Conservation (phyloP, 1,140 invertebrate genomes). For the Chrysoperla carnea region DNA sequence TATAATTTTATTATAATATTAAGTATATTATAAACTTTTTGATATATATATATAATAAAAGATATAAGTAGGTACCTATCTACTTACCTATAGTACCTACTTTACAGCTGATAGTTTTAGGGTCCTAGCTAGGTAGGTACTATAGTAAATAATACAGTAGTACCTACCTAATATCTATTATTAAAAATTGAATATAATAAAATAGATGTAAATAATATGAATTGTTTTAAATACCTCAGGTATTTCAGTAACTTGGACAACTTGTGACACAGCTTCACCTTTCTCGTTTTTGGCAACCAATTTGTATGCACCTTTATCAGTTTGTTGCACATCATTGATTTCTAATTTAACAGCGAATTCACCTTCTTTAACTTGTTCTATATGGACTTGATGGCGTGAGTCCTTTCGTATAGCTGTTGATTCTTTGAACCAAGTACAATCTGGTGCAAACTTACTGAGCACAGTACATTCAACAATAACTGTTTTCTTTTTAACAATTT, state of each 20-base stretch:
- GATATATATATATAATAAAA: too few species aligned
- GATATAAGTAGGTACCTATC: too few species aligned
- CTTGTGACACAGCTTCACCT: constrained; percentile 79
- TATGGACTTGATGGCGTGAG: constrained; percentile 49
- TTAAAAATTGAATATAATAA: background rate
- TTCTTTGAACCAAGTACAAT: constrained; percentile 83
- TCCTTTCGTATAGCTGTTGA: constrained; percentile 56
- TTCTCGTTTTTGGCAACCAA: constrained; percentile 84
- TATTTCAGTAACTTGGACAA: constrained; percentile 69
- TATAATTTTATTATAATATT: too few species aligned
- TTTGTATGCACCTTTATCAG: constrained; percentile 79
- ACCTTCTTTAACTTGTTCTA: constrained; percentile 63
- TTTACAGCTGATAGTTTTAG: too few species aligned
- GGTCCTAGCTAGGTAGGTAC: too few species aligned
- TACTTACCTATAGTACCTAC: too few species aligned
- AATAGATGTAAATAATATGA: background rate
- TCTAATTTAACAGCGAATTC: constrained; percentile 78
- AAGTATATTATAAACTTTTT: too few species aligned
- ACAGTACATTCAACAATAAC: constrained; percentile 83
- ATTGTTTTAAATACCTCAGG: constrained; percentile 23
- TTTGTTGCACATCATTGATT: constrained; percentile 56
- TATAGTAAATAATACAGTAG: too few species aligned
- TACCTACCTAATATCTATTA: background rate
- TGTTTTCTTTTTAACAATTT: constrained; percentile 75
- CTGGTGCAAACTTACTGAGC: constrained; percentile 70